Conservation (phyloP, 64 coral and sea anemone species). For the Cladopsammia gracilis region DNA sequence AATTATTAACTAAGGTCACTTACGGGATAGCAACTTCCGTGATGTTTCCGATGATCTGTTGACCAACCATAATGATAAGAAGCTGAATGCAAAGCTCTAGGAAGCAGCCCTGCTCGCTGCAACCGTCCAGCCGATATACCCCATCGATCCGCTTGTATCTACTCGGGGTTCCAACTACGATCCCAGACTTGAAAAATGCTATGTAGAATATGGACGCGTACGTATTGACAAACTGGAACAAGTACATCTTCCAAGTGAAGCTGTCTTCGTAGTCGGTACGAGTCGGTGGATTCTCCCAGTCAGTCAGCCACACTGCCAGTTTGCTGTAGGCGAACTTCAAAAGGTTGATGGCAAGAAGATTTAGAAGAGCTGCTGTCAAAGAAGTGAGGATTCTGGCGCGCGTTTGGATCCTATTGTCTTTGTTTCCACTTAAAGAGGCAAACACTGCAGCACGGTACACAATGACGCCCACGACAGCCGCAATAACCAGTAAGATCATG, state of each 20-base stretch:
- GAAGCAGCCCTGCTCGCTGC: conserved; percentile 77
- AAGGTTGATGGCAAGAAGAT: conserved; percentile 87
- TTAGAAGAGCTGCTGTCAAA: conserved; percentile 85
- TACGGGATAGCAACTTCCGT: conserved; percentile 77
- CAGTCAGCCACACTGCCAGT: conserved; percentile 85
- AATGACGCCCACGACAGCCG: conserved; percentile 87
- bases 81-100: conserved; percentile 70
- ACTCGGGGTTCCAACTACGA: conserved; percentile 83
- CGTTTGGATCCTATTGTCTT: conserved; percentile 33
- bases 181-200: conserved; percentile 88
- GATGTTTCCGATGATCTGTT: conserved; percentile 75
- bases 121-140: conserved; percentile 44
- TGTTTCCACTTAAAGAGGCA: conserved; percentile 73
- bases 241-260: conserved; percentile 95
- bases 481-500: conserved; percentile 88
- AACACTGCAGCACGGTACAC: conserved; percentile 94
- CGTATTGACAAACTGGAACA: conserved; percentile 97
- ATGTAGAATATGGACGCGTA: conserved; percentile 97
- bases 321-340: conserved; percentile 86
- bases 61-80: conserved; percentile 77
- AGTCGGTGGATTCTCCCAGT: conserved; percentile 94
- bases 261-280: conserved; percentile 90
- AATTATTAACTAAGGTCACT: neutral
- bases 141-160: conserved; percentile 74
- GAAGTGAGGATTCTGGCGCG: conserved; percentile 90